Base-by-base conservation (phyloP, 2,888 invertebrate species). In the Rhagonycha fulva region DNA sequence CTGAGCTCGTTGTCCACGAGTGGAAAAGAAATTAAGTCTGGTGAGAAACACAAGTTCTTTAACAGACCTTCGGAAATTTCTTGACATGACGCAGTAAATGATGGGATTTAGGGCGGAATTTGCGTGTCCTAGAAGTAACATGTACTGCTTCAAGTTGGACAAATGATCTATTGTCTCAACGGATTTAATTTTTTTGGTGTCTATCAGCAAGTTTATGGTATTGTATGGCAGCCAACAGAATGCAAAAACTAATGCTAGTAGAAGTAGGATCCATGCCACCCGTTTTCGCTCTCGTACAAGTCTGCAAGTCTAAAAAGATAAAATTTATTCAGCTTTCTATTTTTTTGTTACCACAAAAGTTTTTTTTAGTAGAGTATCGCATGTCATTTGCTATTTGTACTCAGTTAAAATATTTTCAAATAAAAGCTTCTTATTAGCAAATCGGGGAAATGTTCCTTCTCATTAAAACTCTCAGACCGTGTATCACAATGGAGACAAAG, bases 211-310 rank as follows among this genome's bases (percentile, higher is more conserved):
- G 83, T 90, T 91, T 24, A 93, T 88, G 68, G 93, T 91, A 86
- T 94, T 93, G 88, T 94, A 94, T 0, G 95, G 95, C 66, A 95
- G 88, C 95, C 95, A 95, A 87, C 95, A 95, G 4, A 93, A 85
- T 0, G 94, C 94, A 83, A 95, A 95, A 23, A 94, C 89, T 2
- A 94, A 90, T 0, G 94, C 94, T 12, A 95, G 88, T 0, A 94
- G 89, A 0, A 95, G 88, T 14, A 95, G 89, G 80, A 95, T 94
- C 90, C 93, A 93, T 0, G 95, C 95, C 10, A 94, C 94, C 60
- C 94, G 89, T 84, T 93, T 92, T 72, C 95, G 88, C 82, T 94
- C 93, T 68, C 92, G 90, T 86, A 94, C 91, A 84, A 94, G 86
- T 80, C 93, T 73, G 30, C 67, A 78, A 32, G 69, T 78, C 78